Evolutionary conservation across 2,888 invertebrate genomes (phyloP).

Genomic region (Callosobruchus maculatus): DNA sequence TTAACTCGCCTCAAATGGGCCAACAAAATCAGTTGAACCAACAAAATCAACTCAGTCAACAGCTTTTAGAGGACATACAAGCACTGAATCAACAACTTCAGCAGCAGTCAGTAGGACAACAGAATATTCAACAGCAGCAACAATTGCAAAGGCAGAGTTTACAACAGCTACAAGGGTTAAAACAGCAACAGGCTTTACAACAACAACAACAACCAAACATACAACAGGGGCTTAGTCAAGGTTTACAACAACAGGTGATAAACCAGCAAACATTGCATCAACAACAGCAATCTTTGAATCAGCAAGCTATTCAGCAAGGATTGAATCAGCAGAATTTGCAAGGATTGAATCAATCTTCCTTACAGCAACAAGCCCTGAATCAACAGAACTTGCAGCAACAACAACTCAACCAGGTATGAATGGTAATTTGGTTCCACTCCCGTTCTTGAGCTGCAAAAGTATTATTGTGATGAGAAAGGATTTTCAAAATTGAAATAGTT

Average conservation of each 20-base stretch:
- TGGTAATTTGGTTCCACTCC: background rate
- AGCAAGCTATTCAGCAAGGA: conserved; percentile 48
- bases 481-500: too few relatives aligned
- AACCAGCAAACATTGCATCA: conserved; percentile 25
- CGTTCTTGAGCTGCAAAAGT: too few relatives aligned
- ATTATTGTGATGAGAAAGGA: too few relatives aligned
- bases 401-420: conserved; percentile 21
- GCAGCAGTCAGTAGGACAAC: conserved; percentile 21
- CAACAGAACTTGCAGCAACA: conserved; percentile 29
- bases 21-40: conserved; percentile 21
- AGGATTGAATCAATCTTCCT: conserved; percentile 5
- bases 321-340: conserved; percentile 23
- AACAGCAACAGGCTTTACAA: conserved; percentile 37
- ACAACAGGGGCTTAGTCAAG: conserved; percentile 13
- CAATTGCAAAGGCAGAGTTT: conserved; percentile 23
- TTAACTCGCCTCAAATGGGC: background rate
- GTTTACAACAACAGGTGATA: conserved; percentile 19
- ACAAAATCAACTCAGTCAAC: conserved; percentile 18
- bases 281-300: conserved; percentile 23
- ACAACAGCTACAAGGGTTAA: conserved; percentile 9
- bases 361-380: conserved; percentile 19
- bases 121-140: conserved; percentile 7
- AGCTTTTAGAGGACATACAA: conserved; percentile 4
- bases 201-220: conserved; percentile 11
- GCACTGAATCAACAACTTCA: conserved; percentile 15